These are phyloP conservation scores for Leucophenga varia DNA, from an alignment of 1,140 invertebrate species.

Conservation along the genomic window DNA sequence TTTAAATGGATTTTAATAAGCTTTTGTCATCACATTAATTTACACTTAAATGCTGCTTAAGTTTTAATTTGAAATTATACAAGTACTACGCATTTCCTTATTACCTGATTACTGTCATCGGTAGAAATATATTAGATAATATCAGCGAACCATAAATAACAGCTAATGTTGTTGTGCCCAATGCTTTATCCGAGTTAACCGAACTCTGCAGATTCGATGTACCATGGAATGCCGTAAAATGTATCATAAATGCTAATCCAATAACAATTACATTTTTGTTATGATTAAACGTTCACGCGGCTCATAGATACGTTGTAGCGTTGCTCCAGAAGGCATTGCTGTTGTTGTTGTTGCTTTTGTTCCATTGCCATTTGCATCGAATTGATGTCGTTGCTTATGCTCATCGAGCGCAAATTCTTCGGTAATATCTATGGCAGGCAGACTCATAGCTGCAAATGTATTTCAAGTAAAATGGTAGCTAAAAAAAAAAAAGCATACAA, in stretches of 20 bases:
- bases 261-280: conserved; percentile 81
- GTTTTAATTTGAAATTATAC: too few species aligned
- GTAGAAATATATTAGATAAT: conserved; percentile 89
- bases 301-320: conserved; percentile 35
- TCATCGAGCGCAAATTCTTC: conserved; percentile 1
- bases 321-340: too few species aligned
- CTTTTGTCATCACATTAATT: too few species aligned
- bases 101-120: conserved; percentile 59
- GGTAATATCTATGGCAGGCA: too few species aligned
- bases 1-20: too few species aligned
- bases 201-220: conserved; percentile 88
- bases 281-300: conserved; percentile 62
- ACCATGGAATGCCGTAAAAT: conserved; percentile 89
- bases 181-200: conserved; percentile 79
- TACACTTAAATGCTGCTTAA: too few species aligned
- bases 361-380: background rate
- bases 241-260: conserved; percentile 85
- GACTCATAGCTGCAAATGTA: too few species aligned
- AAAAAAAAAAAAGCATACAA: too few species aligned
- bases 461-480: too few species aligned
- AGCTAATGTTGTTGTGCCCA: conserved; percentile 80
- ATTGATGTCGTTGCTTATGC: conserved; percentile 1
- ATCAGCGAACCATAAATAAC: conserved; percentile 88
- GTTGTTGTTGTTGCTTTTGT: conserved; percentile 13
- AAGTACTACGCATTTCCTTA: too few species aligned